Conservation (phyloP, 1,140 invertebrate species). For the Bombus consobrinus region DNA sequence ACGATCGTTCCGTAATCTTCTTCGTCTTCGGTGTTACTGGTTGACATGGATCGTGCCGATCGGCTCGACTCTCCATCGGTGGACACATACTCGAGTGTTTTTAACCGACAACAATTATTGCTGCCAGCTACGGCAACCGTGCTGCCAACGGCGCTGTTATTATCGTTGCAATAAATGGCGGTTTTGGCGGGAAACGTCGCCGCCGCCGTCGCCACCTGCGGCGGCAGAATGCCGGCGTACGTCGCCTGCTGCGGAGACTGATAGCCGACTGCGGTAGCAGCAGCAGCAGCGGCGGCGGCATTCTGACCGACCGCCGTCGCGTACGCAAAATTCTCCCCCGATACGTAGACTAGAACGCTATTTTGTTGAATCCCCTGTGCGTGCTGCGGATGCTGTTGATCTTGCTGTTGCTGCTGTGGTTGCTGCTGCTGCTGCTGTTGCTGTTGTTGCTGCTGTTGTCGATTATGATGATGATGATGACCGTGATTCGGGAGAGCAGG, state of each 20-base stretch:
- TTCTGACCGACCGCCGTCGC: slow-evolving; percentile 79
- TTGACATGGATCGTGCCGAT: slow-evolving; percentile 9
- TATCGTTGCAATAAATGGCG: slow-evolving; percentile 60
- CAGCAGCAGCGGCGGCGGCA: slow-evolving; percentile 71
- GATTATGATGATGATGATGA: slow-evolving; percentile 74
- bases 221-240: slow-evolving; percentile 69
- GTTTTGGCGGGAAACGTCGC: slow-evolving; percentile 71
- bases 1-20: slow-evolving; percentile 53
- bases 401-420: slow-evolving; percentile 36
- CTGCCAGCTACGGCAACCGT: background rate
- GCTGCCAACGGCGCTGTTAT: slow-evolving; percentile 43
- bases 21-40: slow-evolving; percentile 50
- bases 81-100: slow-evolving; percentile 46
- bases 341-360: slow-evolving; percentile 82
- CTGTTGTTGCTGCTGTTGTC: slow-evolving; percentile 37
- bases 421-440: slow-evolving; percentile 46
- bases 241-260: slow-evolving; percentile 68
- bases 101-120: slow-evolving; percentile 56
- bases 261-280: slow-evolving; percentile 67
- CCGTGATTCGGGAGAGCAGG: slow-evolving; percentile 79
- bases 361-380: slow-evolving; percentile 72
- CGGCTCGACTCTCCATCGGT: slow-evolving; percentile 44
- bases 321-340: slow-evolving; percentile 81
- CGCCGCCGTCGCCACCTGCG: slow-evolving; percentile 70
- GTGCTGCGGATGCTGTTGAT: slow-evolving; percentile 49